Percentiles rank a stretch among this genome's conserved stretches.
Conservation (phyloP, 2,113 vertebrate species). For the Lathamus discolor region DNA sequence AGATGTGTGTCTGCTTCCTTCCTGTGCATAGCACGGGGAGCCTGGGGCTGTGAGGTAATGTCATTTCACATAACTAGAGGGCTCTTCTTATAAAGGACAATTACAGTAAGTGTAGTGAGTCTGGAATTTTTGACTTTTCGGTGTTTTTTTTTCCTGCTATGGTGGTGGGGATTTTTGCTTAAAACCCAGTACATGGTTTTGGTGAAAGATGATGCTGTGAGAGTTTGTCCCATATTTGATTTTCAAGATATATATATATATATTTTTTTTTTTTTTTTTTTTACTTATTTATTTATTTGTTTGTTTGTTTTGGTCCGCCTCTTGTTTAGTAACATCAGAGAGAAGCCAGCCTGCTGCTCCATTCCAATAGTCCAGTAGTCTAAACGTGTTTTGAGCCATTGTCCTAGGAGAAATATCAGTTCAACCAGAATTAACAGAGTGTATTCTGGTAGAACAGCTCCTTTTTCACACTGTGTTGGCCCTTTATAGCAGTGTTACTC, state of each 20-base stretch:
- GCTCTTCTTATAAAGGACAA: conserved; percentile 67
- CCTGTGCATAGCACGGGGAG: conserved; percentile 69
- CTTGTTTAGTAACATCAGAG: background rate
- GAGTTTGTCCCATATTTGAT: background rate
- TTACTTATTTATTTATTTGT: too few relatives aligned
- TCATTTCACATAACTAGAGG: conserved; percentile 76
- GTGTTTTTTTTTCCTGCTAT: background rate
- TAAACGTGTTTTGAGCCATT: background rate
- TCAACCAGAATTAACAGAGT: conserved; percentile 37
- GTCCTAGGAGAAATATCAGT: conserved; percentile 29
- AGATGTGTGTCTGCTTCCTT: conserved; percentile 76
- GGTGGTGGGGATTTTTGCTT: conserved; percentile 6
- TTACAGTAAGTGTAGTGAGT: conserved; percentile 64
- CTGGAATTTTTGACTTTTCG: conserved; percentile 59
- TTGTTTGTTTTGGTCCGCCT: background rate
- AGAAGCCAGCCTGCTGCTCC: conserved; percentile 5
- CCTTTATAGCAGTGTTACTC: conserved; percentile 21
- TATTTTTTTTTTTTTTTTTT: too few relatives aligned
- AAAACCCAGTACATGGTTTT: background rate
- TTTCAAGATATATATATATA: background rate
- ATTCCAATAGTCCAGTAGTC: background rate
- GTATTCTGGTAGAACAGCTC: conserved; percentile 19
- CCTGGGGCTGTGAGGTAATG: conserved; percentile 67
- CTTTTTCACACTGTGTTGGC: conserved; percentile 28
- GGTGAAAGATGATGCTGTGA: background rate